Conservation (phyloP, 2,113 vertebrate genomes). For the Pardalotus punctatus region DNA sequence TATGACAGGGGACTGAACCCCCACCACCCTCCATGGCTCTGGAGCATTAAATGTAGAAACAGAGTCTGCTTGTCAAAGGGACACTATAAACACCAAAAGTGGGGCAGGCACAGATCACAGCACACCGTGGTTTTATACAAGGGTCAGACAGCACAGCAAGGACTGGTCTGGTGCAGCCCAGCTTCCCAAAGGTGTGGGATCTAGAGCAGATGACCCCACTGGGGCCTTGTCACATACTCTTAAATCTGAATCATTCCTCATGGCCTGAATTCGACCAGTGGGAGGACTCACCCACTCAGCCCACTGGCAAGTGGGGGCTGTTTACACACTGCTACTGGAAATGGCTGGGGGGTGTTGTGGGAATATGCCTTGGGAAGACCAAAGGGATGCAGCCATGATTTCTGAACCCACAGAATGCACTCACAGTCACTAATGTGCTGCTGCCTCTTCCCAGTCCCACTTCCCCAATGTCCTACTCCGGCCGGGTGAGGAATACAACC, state of each 20-base stretch:
- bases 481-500: conserved; percentile 82
- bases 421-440: not conserved
- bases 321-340: not conserved
- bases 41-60: not conserved
- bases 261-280: accelerated
- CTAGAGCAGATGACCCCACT: not conserved
- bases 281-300: not conserved
- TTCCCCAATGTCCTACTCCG: conserved; percentile 83
- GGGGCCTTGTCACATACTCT: not conserved
- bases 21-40: accelerated
- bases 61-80: not conserved
- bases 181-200: not conserved
- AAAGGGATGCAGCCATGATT: accelerated
- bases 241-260: not conserved
- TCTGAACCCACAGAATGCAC: accelerated
- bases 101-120: not conserved
- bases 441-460: conserved; percentile 69
- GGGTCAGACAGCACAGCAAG: accelerated
- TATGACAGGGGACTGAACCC: no score
- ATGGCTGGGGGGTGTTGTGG: accelerated
- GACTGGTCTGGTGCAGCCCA: not conserved
- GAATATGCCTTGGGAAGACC: not conserved
- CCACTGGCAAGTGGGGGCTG: accelerated
- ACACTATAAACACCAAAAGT: not conserved
- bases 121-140: not conserved